These are phyloP conservation scores for Nasonia longicornis DNA, from an alignment of 1,140 invertebrate species.

Conservation along the genomic window DNA sequence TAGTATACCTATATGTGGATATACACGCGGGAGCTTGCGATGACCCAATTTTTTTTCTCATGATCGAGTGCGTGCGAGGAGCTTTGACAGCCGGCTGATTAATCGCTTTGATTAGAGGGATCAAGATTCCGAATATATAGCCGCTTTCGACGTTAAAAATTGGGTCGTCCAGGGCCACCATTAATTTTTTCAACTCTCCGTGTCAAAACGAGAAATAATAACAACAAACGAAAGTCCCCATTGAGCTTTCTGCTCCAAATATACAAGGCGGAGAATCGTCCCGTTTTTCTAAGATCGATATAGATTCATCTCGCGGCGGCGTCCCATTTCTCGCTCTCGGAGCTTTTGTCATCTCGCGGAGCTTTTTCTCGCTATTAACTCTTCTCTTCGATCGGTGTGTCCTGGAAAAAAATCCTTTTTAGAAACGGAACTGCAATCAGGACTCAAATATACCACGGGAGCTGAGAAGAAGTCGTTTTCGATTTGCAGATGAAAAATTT, in stretches of 20 bases:
- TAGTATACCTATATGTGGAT: too few species aligned
- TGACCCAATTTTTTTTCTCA: slow-evolving; percentile 3
- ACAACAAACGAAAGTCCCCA: not conserved
- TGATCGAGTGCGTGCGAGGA: not conserved
- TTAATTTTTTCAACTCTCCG: not conserved
- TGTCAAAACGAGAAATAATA: not conserved
- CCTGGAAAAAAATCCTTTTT: too few species aligned
- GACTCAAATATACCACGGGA: too few species aligned
- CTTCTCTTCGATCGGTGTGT: not conserved
- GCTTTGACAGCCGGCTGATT: not conserved
- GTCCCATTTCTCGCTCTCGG: not conserved
- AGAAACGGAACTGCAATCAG: too few species aligned
- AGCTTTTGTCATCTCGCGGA: not conserved
- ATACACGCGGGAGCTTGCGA: not conserved
- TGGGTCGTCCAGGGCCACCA: not conserved
- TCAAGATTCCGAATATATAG: not conserved
- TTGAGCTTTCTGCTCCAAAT: not conserved
- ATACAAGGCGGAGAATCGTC: not conserved
- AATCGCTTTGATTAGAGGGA: slow-evolving; percentile 11
- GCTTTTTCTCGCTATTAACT: not conserved
- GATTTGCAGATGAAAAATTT: not conserved
- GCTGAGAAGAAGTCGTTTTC: not conserved
- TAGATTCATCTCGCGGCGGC: not conserved
- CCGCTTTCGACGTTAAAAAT: not conserved
- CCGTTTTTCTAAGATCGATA: too few species aligned